Base-by-base conservation (phyloP, 2,797 vertebrate species). In the Paguma larvata region DNA sequence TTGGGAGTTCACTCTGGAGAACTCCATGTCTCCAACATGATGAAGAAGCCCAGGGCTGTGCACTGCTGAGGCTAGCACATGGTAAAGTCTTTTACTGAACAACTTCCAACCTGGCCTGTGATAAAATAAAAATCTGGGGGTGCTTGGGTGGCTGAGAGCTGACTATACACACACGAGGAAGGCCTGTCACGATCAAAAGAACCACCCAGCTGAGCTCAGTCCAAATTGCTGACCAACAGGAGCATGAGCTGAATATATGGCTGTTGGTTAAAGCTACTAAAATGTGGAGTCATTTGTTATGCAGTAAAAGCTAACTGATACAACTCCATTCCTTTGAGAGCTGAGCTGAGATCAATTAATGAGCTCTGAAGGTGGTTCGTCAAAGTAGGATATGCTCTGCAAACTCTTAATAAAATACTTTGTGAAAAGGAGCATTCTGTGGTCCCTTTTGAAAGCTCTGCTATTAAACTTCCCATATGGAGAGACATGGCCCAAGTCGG, bases 251-350 rank as follows among this genome's bases (percentile, higher is more conserved):
- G 78, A 77, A 34, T 51, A 85, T 89, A 85, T 2, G 4, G 46
- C 4, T 83, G 15, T 51, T 91, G 32, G 65, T 56, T 88, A 79
- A 87, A 88, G 5, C 23, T 56, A 87, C 32, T 25, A 83, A 93
- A 72, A 83, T 6, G 1, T 68, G 79, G 59, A 18, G 30, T 89
- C 44, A 46, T 75, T 75, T 97, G 79, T 97, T 82, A 89, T 3
- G 82, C 27, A 91, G 87, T 63, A 51, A 92, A 94, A 91, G n/a
- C 46, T 90, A 80, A 85, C 86, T 32, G 34, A 97, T 67, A 59
- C 10, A 82, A 44, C 34, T n/a, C 2, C 2, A 56, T 19, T 88
- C 65, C 14, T 95, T 88, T 53, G 70, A 94, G 30, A 79, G 25
- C 10, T 83, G 34, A 83, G 48, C 41, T 65, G 73, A 77, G n/a